Percentiles rank a stretch among this genome's conserved stretches.
phyloP scores from a whole-genome alignment of 1,140 invertebrate species.

The Cephus cinctus region DNA sequence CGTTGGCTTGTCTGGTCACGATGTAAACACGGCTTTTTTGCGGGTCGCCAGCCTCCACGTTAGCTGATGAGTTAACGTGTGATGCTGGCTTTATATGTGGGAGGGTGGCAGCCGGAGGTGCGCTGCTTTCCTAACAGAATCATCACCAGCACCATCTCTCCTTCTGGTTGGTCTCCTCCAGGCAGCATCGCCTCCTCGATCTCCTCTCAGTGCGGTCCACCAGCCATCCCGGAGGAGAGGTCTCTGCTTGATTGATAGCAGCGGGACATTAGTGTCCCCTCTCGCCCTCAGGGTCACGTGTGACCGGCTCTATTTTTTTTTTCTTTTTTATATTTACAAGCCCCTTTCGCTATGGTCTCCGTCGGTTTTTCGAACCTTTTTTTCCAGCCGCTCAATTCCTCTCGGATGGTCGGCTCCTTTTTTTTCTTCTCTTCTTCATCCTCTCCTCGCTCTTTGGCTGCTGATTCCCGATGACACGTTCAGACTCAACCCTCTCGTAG shows the following conservation, averaged over 20 bases:
- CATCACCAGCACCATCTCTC: no score
- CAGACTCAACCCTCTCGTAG: no score
- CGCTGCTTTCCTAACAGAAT: no score
- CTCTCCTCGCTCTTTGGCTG: neutral
- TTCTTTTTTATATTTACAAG: constrained; percentile 4
- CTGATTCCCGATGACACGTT: no score
- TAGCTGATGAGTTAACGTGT: no score
- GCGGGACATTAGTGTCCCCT: constrained; percentile 7
- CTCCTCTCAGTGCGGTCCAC: neutral
- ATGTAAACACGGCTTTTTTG: constrained; percentile 5
- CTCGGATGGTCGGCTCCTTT: constrained; percentile 1
- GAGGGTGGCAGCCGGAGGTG: no score
- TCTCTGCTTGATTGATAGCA: constrained; percentile 10
- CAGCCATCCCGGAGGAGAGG: neutral
- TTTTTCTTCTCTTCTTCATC: neutral
- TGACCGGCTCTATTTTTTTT: constrained; percentile 3
- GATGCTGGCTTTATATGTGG: no score
- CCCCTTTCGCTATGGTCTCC: neutral
- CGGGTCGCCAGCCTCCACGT: no score
- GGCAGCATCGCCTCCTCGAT: no score
- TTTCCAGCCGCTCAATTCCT: no score
- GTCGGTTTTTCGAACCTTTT: neutral
- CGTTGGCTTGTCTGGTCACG: neutral
- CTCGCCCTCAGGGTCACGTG: constrained; percentile 3
- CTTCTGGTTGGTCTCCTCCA: no score